Evolutionary conservation across 2,113 vertebrate genomes (phyloP), one percentile per base, ranked within the genome.

Genomic region (Brienomyrus brachyistius): DNA sequence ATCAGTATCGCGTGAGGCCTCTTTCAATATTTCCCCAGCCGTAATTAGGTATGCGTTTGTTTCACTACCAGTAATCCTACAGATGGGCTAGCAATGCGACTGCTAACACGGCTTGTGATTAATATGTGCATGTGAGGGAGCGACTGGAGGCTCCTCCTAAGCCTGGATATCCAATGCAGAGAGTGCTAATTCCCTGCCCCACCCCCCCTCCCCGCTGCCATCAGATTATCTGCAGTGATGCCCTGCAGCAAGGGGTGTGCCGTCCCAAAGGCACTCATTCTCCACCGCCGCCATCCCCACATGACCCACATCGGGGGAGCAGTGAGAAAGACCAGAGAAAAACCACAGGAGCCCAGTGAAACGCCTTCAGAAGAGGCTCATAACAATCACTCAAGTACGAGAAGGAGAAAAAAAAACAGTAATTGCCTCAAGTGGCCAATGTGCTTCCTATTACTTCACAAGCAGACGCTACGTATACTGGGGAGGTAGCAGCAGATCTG

Each of bases 1-100:
- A 86, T 89, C 56, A 1, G 27, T 21, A 43, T 21, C 10, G 52
- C 52, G n/a, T 70, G 47, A 50, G 43, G 27, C 54, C 66, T 90
- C 23, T 86, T 90, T 90, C 80, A 89, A 84, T 85, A 86, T 70
- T 90, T 86, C 45, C 56, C 59, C 45, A 19, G 56, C 15, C 27
- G 15, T 86, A 66, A 90, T 86, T 90, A 90, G 17, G 89, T 48
- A 90, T 86, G 56, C 89, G 70, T 40, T 86, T 86, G 54, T 50
- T 89, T 86, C 82, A 9, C 54, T 59, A 86, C 54, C 59, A 40
- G 13, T 86, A 90, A 86, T 70, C 56, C 56, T 31, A 74, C 83
- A 90, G 89, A 90, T 86, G 83, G 83, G 83, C 83, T 70, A 48
- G 54, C 83, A 21, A 4, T 35, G 56, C 56, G 50, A 84, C 80